These are phyloP conservation scores for Caenorhabditis tropicalis DNA, from an alignment of 1,140 invertebrate species.

Conservation along the genomic window DNA sequence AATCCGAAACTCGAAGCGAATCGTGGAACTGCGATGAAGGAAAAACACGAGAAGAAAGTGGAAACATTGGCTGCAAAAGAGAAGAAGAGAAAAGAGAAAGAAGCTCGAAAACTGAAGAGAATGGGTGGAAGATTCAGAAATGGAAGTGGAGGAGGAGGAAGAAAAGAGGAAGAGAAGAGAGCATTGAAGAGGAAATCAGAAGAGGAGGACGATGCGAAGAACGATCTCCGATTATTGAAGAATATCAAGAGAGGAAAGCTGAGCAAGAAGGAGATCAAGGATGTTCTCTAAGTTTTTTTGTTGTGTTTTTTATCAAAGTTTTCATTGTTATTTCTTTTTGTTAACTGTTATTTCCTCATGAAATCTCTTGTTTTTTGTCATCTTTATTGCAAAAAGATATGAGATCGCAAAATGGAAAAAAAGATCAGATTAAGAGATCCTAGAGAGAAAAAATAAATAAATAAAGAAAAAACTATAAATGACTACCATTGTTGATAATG, in stretches of 20 bases:
- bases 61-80: slow-evolving; percentile 44
- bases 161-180: slow-evolving; percentile 1
- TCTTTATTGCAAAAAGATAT: slow-evolving; percentile 43
- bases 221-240: slow-evolving; percentile 53
- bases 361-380: not conserved
- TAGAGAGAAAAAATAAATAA: not conserved
- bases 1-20: slow-evolving; percentile 44
- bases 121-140: not conserved
- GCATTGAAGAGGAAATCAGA: slow-evolving; percentile 53
- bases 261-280: slow-evolving; percentile 48
- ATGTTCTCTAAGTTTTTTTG: slow-evolving; percentile 8
- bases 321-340: not conserved
- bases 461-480: not conserved
- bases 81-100: slow-evolving; percentile 36
- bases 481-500: slow-evolving; percentile 49
- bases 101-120: slow-evolving; percentile 46
- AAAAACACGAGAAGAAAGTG: slow-evolving; percentile 51
- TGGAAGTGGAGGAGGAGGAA: not conserved
- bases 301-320: not conserved
- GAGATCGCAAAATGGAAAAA: slow-evolving; percentile 5
- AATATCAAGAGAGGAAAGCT: slow-evolving; percentile 58
- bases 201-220: slow-evolving; percentile 49
- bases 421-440: slow-evolving; percentile 5
- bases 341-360: not conserved
- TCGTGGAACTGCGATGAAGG: slow-evolving; percentile 48